These are phyloP conservation scores for Laupala kohalensis DNA, from an alignment of 1,140 invertebrate genomes.

Conservation along the genomic window DNA sequence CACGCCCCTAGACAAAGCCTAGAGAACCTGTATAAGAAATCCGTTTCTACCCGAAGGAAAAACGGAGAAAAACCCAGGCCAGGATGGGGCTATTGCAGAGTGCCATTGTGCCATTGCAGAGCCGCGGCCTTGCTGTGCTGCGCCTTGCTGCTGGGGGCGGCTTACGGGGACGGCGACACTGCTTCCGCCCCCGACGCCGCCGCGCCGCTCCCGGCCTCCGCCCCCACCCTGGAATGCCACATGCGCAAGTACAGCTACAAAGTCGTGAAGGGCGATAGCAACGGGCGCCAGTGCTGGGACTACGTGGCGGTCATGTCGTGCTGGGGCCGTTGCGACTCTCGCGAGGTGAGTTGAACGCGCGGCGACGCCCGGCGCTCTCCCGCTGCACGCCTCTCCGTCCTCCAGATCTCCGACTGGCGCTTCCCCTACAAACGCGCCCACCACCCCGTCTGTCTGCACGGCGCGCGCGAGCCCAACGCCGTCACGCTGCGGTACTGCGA, in stretches of 20 bases:
- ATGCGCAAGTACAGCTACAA: constrained; percentile 31
- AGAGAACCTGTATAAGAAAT: too few relatives aligned
- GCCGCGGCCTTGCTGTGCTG: too few relatives aligned
- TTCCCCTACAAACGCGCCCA: constrained; percentile 72
- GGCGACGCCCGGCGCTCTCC: too few relatives aligned
- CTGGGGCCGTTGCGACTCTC: constrained; percentile 71
- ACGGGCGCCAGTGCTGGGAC: constrained; percentile 54
- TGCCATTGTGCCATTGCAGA: too few relatives aligned
- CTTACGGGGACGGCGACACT: background rate
- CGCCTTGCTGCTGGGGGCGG: background rate
- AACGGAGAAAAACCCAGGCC: too few relatives aligned
- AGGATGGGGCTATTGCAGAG: too few relatives aligned
- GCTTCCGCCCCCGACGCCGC: background rate
- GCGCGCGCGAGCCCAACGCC: constrained; percentile 36
- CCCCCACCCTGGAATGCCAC: constrained; percentile 32
- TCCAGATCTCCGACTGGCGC: constrained; percentile 66
- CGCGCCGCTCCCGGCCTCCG: constrained; percentile 15
- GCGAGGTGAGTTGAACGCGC: constrained; percentile 40
- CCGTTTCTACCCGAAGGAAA: too few relatives aligned
- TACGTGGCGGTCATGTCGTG: constrained; percentile 58
- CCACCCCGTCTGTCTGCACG: constrained; percentile 74
- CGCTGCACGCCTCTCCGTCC: too few relatives aligned
- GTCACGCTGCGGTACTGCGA: constrained; percentile 49
- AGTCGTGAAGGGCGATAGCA: constrained; percentile 41
- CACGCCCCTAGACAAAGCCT: too few relatives aligned